Conservation (phyloP, 2,888 invertebrate species). For the Disparrhopalites patrizii region DNA sequence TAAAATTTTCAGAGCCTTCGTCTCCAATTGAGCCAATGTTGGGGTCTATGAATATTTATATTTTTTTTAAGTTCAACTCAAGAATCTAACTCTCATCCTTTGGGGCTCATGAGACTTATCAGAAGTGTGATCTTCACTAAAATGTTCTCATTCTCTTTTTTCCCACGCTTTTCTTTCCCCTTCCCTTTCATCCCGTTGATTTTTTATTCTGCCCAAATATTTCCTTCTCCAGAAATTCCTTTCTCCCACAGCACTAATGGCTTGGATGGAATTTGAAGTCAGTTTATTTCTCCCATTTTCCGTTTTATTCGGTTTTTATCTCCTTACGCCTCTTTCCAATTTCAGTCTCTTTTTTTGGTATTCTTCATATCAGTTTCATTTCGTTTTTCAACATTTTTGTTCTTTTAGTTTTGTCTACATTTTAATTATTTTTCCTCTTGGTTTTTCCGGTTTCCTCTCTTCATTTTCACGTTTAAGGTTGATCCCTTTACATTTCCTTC, state of each 20-base stretch:
- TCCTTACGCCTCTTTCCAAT: too few species aligned
- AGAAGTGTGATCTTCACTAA: slow-evolving; percentile 18
- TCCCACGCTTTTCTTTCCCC: background rate
- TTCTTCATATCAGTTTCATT: too few species aligned
- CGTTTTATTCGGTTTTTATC: too few species aligned
- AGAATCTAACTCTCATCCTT: slow-evolving; percentile 18
- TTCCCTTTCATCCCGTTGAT: background rate
- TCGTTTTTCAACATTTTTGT: too few species aligned
- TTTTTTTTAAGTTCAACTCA: slow-evolving; percentile 22
- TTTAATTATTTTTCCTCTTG: background rate
- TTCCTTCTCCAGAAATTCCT: background rate
- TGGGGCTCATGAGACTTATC: slow-evolving; percentile 27
- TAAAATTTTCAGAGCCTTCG: slow-evolving; percentile 25
- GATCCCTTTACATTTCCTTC: too few species aligned
- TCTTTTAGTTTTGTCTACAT: too few species aligned
- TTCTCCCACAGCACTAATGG: background rate
- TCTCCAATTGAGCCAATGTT: slow-evolving; percentile 24
- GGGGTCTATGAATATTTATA: slow-evolving; percentile 26
- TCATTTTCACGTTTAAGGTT: background rate
- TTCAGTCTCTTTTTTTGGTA: too few species aligned
- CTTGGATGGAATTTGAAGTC: too few species aligned
- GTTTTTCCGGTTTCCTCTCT: background rate
- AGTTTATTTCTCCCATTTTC: too few species aligned
- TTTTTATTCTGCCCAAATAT: background rate
- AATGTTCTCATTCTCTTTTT: background rate